phyloP scores from a whole-genome alignment of 2,113 vertebrate species.

The Oxyruncus cristatus region DNA sequence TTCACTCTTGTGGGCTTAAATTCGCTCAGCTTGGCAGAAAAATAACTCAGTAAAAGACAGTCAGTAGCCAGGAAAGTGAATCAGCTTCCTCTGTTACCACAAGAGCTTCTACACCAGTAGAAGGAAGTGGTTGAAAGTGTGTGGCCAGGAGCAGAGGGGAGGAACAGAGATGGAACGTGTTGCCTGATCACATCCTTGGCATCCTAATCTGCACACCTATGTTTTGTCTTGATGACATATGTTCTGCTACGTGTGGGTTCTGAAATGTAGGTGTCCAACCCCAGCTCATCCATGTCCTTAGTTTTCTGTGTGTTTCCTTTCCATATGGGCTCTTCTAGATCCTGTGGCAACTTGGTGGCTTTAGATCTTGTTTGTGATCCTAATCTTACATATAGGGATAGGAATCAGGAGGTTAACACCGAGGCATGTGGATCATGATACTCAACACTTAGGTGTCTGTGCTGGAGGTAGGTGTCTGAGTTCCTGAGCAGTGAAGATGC shows the following conservation, averaged over 20 bases:
- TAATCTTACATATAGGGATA: neutral
- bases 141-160: neutral
- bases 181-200: neutral
- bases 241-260: neutral
- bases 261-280: neutral
- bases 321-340: neutral
- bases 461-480: neutral
- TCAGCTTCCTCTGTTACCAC: neutral
- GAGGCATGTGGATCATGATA: neutral
- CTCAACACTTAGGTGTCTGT: neutral
- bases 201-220: neutral
- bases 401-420: neutral
- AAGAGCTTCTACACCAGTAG: neutral
- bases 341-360: neutral
- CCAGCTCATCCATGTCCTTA: neutral
- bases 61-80: neutral
- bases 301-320: neutral
- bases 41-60: neutral
- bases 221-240: neutral
- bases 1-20: neutral
- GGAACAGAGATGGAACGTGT: accelerated
- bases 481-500: neutral
- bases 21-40: neutral
- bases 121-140: neutral
- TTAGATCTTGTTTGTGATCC: neutral